A percentile compares a stretch with the other conserved stretches of the same genome.
phyloP scores from a whole-genome alignment of 2,888 invertebrate species.

The Drosophila mulleri region DNA sequence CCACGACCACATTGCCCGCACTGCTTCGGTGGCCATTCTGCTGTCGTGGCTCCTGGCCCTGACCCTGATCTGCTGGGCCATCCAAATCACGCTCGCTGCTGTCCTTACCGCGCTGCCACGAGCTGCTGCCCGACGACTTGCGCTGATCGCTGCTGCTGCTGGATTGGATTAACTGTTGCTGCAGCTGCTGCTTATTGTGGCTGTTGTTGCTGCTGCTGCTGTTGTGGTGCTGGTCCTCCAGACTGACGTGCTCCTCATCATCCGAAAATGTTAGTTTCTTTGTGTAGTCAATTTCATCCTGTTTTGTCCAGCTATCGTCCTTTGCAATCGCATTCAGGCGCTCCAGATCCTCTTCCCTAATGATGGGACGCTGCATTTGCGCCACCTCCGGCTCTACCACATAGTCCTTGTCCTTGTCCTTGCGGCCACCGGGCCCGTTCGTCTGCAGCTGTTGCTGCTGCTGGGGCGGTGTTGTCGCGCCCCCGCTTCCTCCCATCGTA shows the following conservation, averaged over 20 bases:
- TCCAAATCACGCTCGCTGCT: conserved; percentile 54
- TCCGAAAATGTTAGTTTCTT: conserved; percentile 97
- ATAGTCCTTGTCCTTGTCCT: conserved; percentile 81
- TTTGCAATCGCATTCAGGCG: conserved; percentile 96
- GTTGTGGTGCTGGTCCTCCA: conserved; percentile 62
- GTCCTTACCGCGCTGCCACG: conserved; percentile 71
- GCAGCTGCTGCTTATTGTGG: conserved; percentile 48
- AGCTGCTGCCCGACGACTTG: conserved; percentile 60
- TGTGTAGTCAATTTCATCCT: conserved; percentile 97
- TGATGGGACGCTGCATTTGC: conserved; percentile 92
- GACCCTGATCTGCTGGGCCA: conserved; percentile 35
- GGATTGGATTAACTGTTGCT: conserved; percentile 38
- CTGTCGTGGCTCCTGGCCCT: conserved; percentile 79
- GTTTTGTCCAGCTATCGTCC: conserved; percentile 96
- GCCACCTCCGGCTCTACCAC: conserved; percentile 87
- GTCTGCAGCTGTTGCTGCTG: conserved; percentile 48
- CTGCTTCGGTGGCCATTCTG: conserved; percentile 85
- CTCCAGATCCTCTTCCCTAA: conserved; percentile 96
- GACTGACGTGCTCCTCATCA: conserved; percentile 88
- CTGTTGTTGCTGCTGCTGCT: conserved; percentile 27
- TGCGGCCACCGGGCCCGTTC: conserved; percentile 55
- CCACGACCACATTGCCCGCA: conserved; percentile 60
- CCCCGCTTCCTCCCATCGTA: conserved; percentile 36
- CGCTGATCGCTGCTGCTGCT: conserved; percentile 31
- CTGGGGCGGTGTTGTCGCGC: conserved; percentile 61